A percentile compares a stretch with the other conserved stretches of the same genome.
Evolutionary conservation across 2,888 invertebrate species (phyloP).

Genomic region (Trachelus tabidus): DNA sequence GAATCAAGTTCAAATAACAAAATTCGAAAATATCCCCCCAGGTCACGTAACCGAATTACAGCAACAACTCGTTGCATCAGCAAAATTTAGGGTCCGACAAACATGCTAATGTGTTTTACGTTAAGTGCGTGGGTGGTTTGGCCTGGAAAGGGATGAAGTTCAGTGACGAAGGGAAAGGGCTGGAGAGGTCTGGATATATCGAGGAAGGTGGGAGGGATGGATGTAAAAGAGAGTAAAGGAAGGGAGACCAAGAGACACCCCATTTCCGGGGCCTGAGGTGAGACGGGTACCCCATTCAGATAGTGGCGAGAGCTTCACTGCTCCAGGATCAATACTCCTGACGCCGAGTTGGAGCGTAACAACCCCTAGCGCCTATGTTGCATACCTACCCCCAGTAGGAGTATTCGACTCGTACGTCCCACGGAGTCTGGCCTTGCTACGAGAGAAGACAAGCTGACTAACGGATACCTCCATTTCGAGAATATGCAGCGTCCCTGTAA

Average conservation of each 20-base stretch:
- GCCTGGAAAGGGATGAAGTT: conserved; percentile 12
- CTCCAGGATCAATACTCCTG: conserved; percentile 61
- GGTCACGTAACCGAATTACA: neutral
- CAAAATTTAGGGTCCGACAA: conserved; percentile 22
- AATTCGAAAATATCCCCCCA: neutral
- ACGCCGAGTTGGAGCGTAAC: conserved; percentile 55
- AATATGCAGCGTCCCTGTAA: neutral
- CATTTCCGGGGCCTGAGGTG: conserved; percentile 40
- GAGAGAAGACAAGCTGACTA: neutral
- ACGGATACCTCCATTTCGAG: neutral
- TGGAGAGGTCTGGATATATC: conserved; percentile 9
- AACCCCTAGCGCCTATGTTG: conserved; percentile 32
- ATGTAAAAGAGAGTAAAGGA: conserved; percentile 11
- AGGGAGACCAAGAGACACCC: conserved; percentile 26
- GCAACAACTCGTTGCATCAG: conserved; percentile 13
- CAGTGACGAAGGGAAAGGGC: conserved; percentile 8
- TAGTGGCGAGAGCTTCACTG: conserved; percentile 45
- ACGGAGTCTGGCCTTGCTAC: neutral
- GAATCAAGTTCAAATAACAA: neutral
- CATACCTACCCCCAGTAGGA: conserved; percentile 4
- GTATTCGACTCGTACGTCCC: conserved; percentile 9
- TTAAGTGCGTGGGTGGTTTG: conserved; percentile 28
- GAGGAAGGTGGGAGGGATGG: conserved; percentile 17
- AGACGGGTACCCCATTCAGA: conserved; percentile 56
- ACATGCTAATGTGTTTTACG: conserved; percentile 48